phyloP scores from a whole-genome alignment of 2,888 invertebrate genomes.

The Philaethria dido region DNA sequence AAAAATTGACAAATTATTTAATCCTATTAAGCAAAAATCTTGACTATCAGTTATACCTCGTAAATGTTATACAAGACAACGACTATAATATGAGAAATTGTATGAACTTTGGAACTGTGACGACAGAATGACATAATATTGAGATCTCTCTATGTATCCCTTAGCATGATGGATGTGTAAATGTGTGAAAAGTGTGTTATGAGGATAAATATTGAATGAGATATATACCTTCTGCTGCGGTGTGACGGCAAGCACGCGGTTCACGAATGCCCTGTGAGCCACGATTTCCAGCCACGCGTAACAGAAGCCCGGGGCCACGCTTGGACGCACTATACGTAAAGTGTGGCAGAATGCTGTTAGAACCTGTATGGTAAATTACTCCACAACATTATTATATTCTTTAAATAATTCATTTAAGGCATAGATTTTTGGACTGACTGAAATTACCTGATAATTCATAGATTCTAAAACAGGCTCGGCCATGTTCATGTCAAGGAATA shows the following conservation, averaged over 20 bases:
- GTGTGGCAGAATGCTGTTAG: constrained; percentile 98
- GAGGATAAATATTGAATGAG: neutral
- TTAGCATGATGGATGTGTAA: neutral
- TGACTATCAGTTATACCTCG: neutral
- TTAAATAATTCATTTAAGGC: too few relatives aligned
- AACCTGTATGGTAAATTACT: constrained; percentile 74
- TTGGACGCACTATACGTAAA: constrained; percentile 95
- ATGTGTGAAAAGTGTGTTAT: neutral
- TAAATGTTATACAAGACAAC: neutral
- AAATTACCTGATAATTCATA: constrained; percentile 91
- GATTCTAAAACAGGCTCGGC: constrained; percentile 97
- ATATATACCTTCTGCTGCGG: constrained; percentile 91
- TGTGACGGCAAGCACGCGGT: constrained; percentile 94
- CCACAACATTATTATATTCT: too few relatives aligned
- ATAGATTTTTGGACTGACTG: neutral
- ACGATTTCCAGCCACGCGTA: constrained; percentile 99
- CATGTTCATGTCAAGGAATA: constrained; percentile 97
- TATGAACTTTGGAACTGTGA: neutral
- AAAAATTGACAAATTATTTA: neutral
- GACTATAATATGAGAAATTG: too few relatives aligned
- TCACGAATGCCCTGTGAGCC: constrained; percentile 97
- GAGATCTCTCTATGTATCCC: neutral
- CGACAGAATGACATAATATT: neutral
- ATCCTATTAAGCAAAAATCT: neutral
- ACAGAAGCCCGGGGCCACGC: constrained; percentile 97